phyloP scores from a whole-genome alignment of 2,113 vertebrate genomes.

The Nycticorax nycticorax region DNA sequence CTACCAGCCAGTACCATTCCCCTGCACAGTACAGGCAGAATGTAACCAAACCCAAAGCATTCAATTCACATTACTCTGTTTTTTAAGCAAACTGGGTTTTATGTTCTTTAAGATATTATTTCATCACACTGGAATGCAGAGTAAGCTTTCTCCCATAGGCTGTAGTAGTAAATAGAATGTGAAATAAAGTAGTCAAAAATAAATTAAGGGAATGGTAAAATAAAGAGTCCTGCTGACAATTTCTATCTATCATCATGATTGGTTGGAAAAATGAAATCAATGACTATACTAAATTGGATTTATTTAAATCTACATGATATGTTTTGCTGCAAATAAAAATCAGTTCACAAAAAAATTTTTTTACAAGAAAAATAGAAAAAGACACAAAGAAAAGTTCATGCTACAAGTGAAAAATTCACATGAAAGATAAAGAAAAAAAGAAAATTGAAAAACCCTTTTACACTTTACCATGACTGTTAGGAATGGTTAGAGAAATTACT shows the following conservation, averaged over 20 bases:
- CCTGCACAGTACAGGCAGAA: slow-evolving; percentile 25
- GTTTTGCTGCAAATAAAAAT: slow-evolving; percentile 63
- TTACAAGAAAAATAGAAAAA: slow-evolving; percentile 62
- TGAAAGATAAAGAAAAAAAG: slow-evolving; percentile 51
- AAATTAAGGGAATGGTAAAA: slow-evolving; percentile 58
- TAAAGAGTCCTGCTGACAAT: slow-evolving; percentile 29
- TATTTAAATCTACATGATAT: slow-evolving; percentile 37
- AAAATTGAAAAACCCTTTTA: slow-evolving; percentile 55
- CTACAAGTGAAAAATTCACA: slow-evolving; percentile 60
- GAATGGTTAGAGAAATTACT: slow-evolving; percentile 80
- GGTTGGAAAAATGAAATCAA: slow-evolving; percentile 50
- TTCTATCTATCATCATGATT: slow-evolving; percentile 43
- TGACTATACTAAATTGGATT: slow-evolving; percentile 23
- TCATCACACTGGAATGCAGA: slow-evolving; percentile 16
- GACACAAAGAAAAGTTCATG: slow-evolving; percentile 56
- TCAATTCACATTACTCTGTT: slow-evolving; percentile 35
- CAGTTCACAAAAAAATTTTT: background rate
- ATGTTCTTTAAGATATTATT: slow-evolving; percentile 40
- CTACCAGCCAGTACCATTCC: slow-evolving; percentile 23
- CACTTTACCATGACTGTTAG: slow-evolving; percentile 67
- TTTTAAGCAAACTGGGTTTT: slow-evolving; percentile 29
- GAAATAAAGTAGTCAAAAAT: slow-evolving; percentile 45
- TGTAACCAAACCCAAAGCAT: slow-evolving; percentile 20
- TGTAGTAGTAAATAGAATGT: slow-evolving; percentile 42
- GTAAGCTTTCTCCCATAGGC: slow-evolving; percentile 29